phyloP scores from a whole-genome alignment of 2,113 vertebrate species.

The Labrus mixtus region DNA sequence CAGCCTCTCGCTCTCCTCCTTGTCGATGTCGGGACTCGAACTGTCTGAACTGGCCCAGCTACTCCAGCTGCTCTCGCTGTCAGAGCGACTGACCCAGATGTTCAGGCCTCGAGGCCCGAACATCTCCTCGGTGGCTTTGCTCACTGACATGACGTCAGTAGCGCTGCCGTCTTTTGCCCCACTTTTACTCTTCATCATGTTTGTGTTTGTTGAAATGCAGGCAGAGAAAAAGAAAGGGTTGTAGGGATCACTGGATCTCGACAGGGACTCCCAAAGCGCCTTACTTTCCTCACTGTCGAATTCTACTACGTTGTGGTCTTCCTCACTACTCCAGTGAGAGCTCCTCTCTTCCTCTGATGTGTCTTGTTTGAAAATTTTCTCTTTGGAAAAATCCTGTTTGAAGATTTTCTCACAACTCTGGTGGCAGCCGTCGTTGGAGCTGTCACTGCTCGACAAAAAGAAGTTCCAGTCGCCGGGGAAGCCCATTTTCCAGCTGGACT shows the following conservation, averaged over 20 bases:
- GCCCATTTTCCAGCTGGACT: conserved; percentile 77
- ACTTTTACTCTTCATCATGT: conserved; percentile 40
- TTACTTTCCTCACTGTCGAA: conserved; percentile 71
- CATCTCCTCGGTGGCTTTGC: conserved; percentile 38
- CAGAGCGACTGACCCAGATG: conserved; percentile 69
- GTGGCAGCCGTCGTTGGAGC: conserved; percentile 46
- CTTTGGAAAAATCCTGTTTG: conserved; percentile 34
- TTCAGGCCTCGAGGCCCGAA: conserved; percentile 36
- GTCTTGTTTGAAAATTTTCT: conserved; percentile 31
- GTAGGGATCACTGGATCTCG: conserved; percentile 74
- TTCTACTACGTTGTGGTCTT: conserved; percentile 59
- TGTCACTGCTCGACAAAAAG: conserved; percentile 71
- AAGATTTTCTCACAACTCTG: conserved; percentile 37
- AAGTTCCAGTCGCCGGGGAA: conserved; percentile 81
- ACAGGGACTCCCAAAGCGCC: conserved; percentile 78
- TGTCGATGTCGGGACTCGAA: conserved; percentile 71
- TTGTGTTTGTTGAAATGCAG: conserved; percentile 67
- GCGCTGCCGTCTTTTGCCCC: conserved; percentile 1
- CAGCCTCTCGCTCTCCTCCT: conserved; percentile 78
- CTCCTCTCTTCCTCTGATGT: conserved; percentile 64
- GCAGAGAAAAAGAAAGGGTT: conserved; percentile 81
- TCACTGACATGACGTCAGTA: conserved; percentile 4
- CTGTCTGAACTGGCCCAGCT: conserved; percentile 80
- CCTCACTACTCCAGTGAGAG: conserved; percentile 73
- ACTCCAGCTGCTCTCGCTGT: conserved; percentile 82